Evolutionary conservation across 1,140 invertebrate genomes (phyloP), one percentile per base, ranked within the genome.

Genomic region (Camponotus floridanus): DNA sequence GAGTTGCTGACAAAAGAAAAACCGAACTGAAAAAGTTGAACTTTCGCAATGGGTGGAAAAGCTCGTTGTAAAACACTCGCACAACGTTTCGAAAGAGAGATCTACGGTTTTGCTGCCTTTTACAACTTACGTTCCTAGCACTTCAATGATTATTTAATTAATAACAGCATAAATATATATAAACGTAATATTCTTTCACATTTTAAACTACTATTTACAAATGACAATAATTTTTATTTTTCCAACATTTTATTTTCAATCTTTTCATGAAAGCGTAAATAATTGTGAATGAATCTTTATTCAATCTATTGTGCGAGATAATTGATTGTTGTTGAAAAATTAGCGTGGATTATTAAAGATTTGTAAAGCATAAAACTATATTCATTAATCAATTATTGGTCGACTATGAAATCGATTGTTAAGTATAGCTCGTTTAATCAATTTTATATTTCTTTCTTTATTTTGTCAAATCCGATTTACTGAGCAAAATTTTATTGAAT

Each of bases 371-470:
- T 33, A 51, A 71, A 59, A 70, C 21, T 48, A 31, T n/a, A 33
- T 48, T 80, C 73, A 81, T 81, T 73, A 55, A 73, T 71, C 79
- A 73, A 61, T 73, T 73, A 81, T 73, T 71, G 18, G 51, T 36
- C 61, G 42, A n/a, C 13, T 68, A 51, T 71, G 51, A 81, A 81
- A 81, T 62, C n/a, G 61, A 5, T 39, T 68, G 45, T 68, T 45
- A 39, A 26, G 18, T 73, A 33, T 39, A 73, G 51, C 59, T 13
- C 33, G 51, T 61, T 26, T 67, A 51, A 51, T 81, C 55, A 39
- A 61, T 55, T 81, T 26, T 26, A 26, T 26, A 42, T 71, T 81
- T 42, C 79, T 71, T 81, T 42, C 79, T 45, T 45, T 45, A 45
- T 9, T 45, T 45, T 45, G 68, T 81, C 39, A 70, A 61, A 81